phyloP scores from a whole-genome alignment of 2,888 invertebrate species.

The Ethmia dodecea region DNA sequence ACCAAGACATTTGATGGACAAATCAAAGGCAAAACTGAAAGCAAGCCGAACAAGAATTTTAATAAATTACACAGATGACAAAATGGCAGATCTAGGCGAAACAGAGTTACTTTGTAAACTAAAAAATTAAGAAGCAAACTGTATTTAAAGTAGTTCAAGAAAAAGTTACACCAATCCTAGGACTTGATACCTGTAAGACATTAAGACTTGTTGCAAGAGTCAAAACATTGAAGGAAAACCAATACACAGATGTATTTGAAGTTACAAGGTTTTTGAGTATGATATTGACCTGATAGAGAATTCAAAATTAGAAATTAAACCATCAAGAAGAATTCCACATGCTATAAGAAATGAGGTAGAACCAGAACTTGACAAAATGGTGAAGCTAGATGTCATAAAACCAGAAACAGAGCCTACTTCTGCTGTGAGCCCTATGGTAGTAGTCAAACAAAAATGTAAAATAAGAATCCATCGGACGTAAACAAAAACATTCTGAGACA shows the following conservation, averaged over 20 bases:
- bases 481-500: slow-evolving; percentile 18
- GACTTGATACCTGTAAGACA: slow-evolving; percentile 11
- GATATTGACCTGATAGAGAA: slow-evolving; percentile 16
- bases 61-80: too few relatives aligned
- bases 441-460: slow-evolving; percentile 18
- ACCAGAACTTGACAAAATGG: background rate
- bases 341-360: slow-evolving; percentile 8
- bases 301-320: slow-evolving; percentile 12
- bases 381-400: background rate
- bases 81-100: background rate
- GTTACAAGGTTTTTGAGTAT: background rate
- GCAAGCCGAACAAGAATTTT: too few relatives aligned
- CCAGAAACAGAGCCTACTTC: slow-evolving; percentile 2
- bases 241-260: background rate
- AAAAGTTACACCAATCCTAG: slow-evolving; percentile 14
- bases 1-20: too few relatives aligned
- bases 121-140: slow-evolving; percentile 3
- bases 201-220: slow-evolving; percentile 8
- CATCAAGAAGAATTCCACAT: slow-evolving; percentile 9
- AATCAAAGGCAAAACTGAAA: too few relatives aligned
- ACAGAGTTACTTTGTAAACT: slow-evolving; percentile 2
- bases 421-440: slow-evolving; percentile 21
- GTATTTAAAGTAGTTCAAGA: slow-evolving; percentile 7
- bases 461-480: slow-evolving; percentile 17
- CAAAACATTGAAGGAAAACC: background rate